Conservation (phyloP, 2,797 vertebrate species). For the Argentina silus region DNA sequence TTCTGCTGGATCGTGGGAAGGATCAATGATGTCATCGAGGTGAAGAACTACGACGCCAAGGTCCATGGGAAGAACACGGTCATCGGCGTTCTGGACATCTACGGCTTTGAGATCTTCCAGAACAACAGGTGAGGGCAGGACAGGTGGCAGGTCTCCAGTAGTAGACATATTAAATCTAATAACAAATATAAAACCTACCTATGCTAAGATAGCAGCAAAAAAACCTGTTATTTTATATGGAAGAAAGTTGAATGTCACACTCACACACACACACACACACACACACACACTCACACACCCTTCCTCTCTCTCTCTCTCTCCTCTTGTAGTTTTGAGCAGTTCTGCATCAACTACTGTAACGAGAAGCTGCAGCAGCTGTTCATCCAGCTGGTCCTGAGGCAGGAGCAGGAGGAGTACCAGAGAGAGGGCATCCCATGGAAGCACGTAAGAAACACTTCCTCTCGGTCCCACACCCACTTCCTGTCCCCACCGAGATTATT, state of each 20-base stretch:
- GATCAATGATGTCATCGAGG: slow-evolving; percentile 94
- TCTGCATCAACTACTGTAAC: slow-evolving; percentile 99
- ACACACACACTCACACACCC: background rate
- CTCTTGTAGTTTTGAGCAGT: slow-evolving; percentile 90
- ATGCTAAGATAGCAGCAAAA: too few relatives aligned
- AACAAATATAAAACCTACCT: background rate
- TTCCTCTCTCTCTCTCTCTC: background rate
- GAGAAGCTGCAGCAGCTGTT: slow-evolving; percentile 98
- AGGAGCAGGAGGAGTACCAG: slow-evolving; percentile 98
- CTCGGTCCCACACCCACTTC: too few relatives aligned
- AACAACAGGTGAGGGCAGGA: slow-evolving; percentile 96
- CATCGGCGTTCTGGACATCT: slow-evolving; percentile 97
- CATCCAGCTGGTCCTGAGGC: slow-evolving; percentile 96
- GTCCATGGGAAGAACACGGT: slow-evolving; percentile 97
- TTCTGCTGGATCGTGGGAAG: slow-evolving; percentile 98
- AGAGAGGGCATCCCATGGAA: slow-evolving; percentile 99
- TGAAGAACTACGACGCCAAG: slow-evolving; percentile 89
- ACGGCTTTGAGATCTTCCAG: slow-evolving; percentile 98
- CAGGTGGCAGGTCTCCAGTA: background rate
- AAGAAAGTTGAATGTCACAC: too few relatives aligned
- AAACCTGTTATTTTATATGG: too few relatives aligned
- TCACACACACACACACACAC: background rate
- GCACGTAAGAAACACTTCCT: too few relatives aligned
- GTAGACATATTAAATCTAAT: background rate
- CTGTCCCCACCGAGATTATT: too few relatives aligned